Base-by-base conservation (phyloP, 2,113 vertebrate species). In the Polypterus bichir region DNA sequence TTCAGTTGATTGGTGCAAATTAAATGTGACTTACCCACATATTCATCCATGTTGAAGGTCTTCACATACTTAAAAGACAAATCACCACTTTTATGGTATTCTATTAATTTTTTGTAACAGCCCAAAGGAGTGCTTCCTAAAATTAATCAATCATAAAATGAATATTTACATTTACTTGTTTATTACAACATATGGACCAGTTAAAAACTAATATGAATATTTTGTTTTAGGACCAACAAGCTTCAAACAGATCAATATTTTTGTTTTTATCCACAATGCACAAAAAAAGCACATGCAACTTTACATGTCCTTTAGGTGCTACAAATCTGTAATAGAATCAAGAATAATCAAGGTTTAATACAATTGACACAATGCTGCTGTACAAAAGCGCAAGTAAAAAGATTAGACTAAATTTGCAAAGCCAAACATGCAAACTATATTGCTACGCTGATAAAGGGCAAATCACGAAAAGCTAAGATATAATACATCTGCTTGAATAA, bases 1-100 rank as follows among this genome's bases (percentile, higher is more conserved):
- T 27, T 27, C 27, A 27, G 27, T 2, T 27, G 27, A 27, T 27
- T 27, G 27, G 2, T 27, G 27, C 27, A 27, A 27, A 27, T 27
- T 27, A 27, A 27, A 27, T 27, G 44, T 56, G 6, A 47, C 86
- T 83, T 83, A 89, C 88, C 87, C 66, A 89, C 88, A 68, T 89
- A 89, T 62, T 89, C 88, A 79, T 89, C 88, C 87, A 89, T 89
- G 60, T 89, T 89, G 77, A 89, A 89, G 6, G 88, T 89, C 76
- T 88, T 89, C 59, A 89, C 88, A 48, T 89, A 86, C 72, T 85
- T 89, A 79, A 89, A 89, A 52, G 85, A 89, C 4, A 89, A 77
- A 65, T 88, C 78, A 66, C 87, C 87, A 46, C 73, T 84, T 68
- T 83, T 89, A 70, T 89, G 83, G 73, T 86, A 89, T n/a, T 89